phyloP scores from a whole-genome alignment of 2,113 vertebrate genomes.

The Diadophis punctatus region DNA sequence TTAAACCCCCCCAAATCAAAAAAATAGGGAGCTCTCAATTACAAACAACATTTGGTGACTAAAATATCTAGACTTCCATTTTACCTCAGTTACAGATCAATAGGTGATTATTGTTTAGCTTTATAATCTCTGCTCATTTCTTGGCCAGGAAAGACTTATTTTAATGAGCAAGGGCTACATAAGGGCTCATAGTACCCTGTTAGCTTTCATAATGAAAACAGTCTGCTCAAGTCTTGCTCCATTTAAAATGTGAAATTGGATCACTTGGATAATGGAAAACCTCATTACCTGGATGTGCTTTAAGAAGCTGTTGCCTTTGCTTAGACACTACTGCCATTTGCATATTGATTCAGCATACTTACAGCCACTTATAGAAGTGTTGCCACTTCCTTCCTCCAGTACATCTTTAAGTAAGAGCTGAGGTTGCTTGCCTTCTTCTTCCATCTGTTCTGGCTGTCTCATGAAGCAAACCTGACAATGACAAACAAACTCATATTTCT shows the following conservation, averaged over 20 bases:
- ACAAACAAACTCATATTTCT: constrained; percentile 11
- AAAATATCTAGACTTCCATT: not conserved
- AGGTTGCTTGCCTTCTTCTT: not conserved
- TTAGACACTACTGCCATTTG: not conserved
- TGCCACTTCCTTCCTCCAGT: not conserved
- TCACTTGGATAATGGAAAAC: not conserved
- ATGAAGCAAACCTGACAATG: not conserved
- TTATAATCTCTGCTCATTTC: not conserved
- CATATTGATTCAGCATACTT: not conserved
- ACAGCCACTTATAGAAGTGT: not conserved
- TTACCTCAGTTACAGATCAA: not conserved
- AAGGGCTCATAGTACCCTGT: not conserved
- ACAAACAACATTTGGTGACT: not conserved
- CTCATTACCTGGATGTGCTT: not conserved
- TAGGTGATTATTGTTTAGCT: not conserved
- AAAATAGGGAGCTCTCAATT: not conserved
- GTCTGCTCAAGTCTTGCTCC: not conserved
- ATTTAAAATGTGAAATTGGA: not conserved
- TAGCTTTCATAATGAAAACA: not conserved
- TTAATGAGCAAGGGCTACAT: not conserved
- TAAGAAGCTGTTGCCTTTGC: not conserved
- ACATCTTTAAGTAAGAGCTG: not conserved
- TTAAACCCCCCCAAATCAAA: rapidly evolving
- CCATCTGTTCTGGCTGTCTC: not conserved
- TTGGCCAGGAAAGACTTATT: not conserved